Conservation (phyloP, 1,140 invertebrate species). For the Pseudomyrmex sp. region DNA sequence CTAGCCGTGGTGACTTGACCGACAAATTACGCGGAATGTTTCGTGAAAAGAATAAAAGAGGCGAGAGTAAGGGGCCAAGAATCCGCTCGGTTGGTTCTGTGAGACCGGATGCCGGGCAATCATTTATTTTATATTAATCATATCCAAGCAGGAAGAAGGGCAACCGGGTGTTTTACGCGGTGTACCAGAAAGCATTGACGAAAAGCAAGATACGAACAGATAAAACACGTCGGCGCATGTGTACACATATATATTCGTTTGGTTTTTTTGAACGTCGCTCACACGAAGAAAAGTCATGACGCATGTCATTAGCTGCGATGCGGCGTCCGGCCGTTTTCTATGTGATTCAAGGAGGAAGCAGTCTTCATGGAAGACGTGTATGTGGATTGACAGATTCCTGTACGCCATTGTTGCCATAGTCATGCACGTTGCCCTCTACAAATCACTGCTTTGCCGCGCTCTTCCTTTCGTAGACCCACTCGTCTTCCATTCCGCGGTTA, state of each 20-base stretch:
- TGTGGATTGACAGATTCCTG: constrained; percentile 84
- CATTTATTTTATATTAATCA: constrained; percentile 85
- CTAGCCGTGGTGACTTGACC: constrained; percentile 83
- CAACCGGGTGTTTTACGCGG: constrained; percentile 57
- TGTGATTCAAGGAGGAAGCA: constrained; percentile 76
- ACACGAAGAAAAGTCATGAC: constrained; percentile 74
- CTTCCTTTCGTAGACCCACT: constrained; percentile 58
- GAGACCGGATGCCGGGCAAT: constrained; percentile 84
- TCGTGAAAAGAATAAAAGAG: constrained; percentile 75
- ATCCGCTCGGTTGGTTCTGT: constrained; percentile 77
- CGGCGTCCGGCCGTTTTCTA: constrained; percentile 79
- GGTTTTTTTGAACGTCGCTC: constrained; percentile 64
- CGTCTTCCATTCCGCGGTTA: constrained; percentile 8
- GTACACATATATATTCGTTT: constrained; percentile 43
- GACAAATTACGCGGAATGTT: constrained; percentile 84
- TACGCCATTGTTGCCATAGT: constrained; percentile 81
- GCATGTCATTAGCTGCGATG: constrained; percentile 84
- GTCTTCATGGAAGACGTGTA: constrained; percentile 80
- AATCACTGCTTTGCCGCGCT: constrained; percentile 64
- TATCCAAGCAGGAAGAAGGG: constrained; percentile 75
- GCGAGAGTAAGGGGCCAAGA: constrained; percentile 32
- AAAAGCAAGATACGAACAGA: constrained; percentile 25
- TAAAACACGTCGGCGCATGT: constrained; percentile 55
- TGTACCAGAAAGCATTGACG: constrained; percentile 15
- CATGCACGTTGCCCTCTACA: constrained; percentile 80